A percentile compares a stretch with the other conserved stretches of the same genome.
Conservation (phyloP, 30 jellyfish, hydroid and myxozoan genomes). For the Phacellophora camtschatica region DNA sequence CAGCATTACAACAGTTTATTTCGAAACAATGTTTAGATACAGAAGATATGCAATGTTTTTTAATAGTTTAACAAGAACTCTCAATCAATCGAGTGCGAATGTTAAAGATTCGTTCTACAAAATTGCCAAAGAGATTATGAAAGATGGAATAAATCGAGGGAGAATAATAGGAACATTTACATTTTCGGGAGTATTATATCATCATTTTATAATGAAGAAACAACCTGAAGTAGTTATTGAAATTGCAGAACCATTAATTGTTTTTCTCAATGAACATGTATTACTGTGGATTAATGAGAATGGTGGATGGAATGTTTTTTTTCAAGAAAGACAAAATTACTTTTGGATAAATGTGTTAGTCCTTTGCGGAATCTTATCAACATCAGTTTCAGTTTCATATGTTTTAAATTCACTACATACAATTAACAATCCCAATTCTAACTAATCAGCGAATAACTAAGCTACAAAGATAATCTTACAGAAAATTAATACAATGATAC, state of each 20-base stretch:
- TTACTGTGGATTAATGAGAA: slow-evolving; percentile 66
- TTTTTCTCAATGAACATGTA: slow-evolving; percentile 52
- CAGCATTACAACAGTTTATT: slow-evolving; percentile 32
- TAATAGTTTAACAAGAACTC: slow-evolving; percentile 45
- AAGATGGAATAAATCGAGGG: slow-evolving; percentile 82
- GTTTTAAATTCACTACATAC: not conserved
- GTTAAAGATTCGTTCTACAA: slow-evolving; percentile 39
- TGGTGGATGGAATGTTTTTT: slow-evolving; percentile 97
- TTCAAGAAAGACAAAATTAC: too few relatives aligned
- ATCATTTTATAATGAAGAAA: slow-evolving; percentile 30
- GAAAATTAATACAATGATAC: too few relatives aligned
- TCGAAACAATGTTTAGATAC: slow-evolving; percentile 68
- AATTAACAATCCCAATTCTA: too few relatives aligned
- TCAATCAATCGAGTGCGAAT: slow-evolving; percentile 14
- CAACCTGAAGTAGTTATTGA: slow-evolving; percentile 56
- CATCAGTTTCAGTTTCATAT: slow-evolving; percentile 36
- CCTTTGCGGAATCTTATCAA: slow-evolving; percentile 62
- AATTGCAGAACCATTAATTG: slow-evolving; percentile 34
- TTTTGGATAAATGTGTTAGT: slow-evolving; percentile 59
- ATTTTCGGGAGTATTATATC: slow-evolving; percentile 65
- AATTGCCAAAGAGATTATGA: slow-evolving; percentile 49
- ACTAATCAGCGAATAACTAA: not conserved
- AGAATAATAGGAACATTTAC: slow-evolving; percentile 60
- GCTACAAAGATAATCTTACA: not conserved
- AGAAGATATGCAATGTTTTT: slow-evolving; percentile 57